These are phyloP conservation scores for Nothocercus nigrocapillus DNA, from an alignment of 2,113 vertebrate genomes.

Conservation along the genomic window DNA sequence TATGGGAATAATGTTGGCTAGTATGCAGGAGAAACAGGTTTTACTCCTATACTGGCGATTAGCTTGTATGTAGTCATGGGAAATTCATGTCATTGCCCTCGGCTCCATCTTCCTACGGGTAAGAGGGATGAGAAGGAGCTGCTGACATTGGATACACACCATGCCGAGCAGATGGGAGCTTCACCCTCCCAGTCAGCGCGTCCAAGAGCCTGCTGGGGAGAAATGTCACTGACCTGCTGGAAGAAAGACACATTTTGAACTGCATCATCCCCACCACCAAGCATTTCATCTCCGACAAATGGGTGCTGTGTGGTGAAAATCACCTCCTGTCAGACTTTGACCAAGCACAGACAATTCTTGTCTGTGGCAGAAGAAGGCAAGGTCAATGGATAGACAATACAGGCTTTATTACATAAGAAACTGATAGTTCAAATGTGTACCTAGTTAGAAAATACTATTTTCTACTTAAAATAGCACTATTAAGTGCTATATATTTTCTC, in stretches of 20 bases:
- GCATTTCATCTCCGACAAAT: not conserved
- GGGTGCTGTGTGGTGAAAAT: not conserved
- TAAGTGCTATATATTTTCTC: not conserved
- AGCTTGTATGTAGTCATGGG: not conserved
- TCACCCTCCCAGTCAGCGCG: not conserved
- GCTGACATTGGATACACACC: rapidly evolving
- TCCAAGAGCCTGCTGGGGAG: not conserved
- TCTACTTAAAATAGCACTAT: not conserved
- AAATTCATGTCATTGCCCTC: not conserved
- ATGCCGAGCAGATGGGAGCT: slow-evolving; percentile 9
- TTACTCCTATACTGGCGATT: slow-evolving; percentile 2
- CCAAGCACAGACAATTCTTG: not conserved
- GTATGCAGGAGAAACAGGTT: not conserved
- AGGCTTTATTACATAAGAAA: not conserved
- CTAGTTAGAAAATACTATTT: not conserved
- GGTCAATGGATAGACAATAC: not conserved
- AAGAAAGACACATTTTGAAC: not conserved
- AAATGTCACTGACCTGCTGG: slow-evolving; percentile 18
- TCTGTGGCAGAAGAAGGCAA: not conserved
- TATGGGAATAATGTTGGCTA: not conserved
- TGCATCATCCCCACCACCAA: not conserved
- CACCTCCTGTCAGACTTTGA: not conserved
- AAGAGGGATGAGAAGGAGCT: not conserved
- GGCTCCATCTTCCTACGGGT: not conserved
- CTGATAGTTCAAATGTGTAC: not conserved